Base-by-base conservation (phyloP, 1,140 invertebrate species). In the Solenopsis fugax region DNA sequence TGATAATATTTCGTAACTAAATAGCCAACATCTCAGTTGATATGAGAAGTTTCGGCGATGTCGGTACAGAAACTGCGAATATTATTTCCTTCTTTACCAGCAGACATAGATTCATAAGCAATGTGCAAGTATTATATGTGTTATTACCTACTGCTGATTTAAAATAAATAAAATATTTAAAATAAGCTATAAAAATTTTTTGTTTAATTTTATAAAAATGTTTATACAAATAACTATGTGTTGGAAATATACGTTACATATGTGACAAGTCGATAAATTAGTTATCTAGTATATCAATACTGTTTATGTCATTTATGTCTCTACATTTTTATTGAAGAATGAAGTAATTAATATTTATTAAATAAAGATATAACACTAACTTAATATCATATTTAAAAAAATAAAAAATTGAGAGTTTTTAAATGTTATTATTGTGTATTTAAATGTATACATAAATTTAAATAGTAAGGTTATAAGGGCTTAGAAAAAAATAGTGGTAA, bases 1-100 rank as follows among this genome's bases (percentile, higher is more conserved):
- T 75, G 80, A 41, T 37, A 73, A 29, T 18, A 71, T 29, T 21
- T 45, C 5, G 52, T 21, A 48, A 24, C 67, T 71, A 34, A 37
- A 48, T 60, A 0, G 21, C 41, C 62, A 85, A 72, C 64, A 89
- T 58, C 56, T 56, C 37, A 21, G 29, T 21, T 41, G 21, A 48
- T 54, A 84, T n/a, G 50, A 58, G 41, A 72, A 34, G 54, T 73
- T 82, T 37, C 12, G 0, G 10, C 21, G 13, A n/a, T 5, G 64
- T 58, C 52, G 62, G n/a, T 48, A 67, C 13, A 24, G 24, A 29
- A 34, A 73, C 10, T 16, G 1, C 18, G 4, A 41, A 16, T 3
- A 52, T 21, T 13, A 80, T 21, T 37, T 48, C 13, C 88, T 89
- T 50, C 72, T 52, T 90, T 90, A 90, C 75, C 88, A 84, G 18